A percentile compares a stretch with the other conserved stretches of the same genome.
Evolutionary conservation across 2,888 invertebrate species (phyloP).

Genomic region (Xestobium rufovillosum): DNA sequence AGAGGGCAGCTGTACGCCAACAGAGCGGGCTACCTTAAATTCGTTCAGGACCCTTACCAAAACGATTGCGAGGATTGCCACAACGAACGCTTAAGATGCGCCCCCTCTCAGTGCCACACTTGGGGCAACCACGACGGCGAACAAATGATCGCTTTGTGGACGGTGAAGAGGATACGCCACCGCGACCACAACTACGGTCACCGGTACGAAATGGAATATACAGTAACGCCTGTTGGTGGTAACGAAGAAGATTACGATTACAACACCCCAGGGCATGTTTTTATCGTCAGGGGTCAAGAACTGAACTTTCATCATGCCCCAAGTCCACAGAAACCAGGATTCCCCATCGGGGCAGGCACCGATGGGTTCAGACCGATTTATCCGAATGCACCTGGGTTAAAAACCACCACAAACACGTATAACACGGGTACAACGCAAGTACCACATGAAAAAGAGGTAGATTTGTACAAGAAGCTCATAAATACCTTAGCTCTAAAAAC

Average conservation of each 20-base stretch:
- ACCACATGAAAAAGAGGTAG: constrained; percentile 28
- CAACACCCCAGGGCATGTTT: constrained; percentile 53
- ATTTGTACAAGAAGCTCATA: constrained; percentile 32
- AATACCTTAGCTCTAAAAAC: constrained; percentile 30
- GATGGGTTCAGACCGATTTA: too few relatives aligned
- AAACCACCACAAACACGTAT: too few relatives aligned
- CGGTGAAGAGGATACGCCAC: constrained; percentile 61
- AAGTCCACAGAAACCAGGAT: too few relatives aligned
- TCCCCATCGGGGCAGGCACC: too few relatives aligned
- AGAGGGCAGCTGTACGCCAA: constrained; percentile 54
- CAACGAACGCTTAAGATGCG: constrained; percentile 22
- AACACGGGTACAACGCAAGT: too few relatives aligned
- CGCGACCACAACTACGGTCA: constrained; percentile 47
- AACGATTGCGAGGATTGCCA: constrained; percentile 47
- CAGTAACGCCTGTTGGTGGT: constrained; percentile 50
- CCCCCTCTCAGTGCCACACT: constrained; percentile 14
- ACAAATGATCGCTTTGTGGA: constrained; percentile 57
- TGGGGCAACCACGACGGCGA: constrained; percentile 26
- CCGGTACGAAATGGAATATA: constrained; percentile 60
- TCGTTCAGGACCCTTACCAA: constrained; percentile 42
- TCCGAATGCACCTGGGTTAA: too few relatives aligned
- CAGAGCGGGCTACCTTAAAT: constrained; percentile 47
- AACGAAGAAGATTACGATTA: too few relatives aligned
- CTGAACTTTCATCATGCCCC: too few relatives aligned
- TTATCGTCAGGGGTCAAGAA: constrained; percentile 49